A percentile compares a stretch with the other conserved stretches of the same genome.
These are phyloP conservation scores for Pachycephus smyrnensis DNA, from an alignment of 2,888 invertebrate species.

Conservation along the genomic window DNA sequence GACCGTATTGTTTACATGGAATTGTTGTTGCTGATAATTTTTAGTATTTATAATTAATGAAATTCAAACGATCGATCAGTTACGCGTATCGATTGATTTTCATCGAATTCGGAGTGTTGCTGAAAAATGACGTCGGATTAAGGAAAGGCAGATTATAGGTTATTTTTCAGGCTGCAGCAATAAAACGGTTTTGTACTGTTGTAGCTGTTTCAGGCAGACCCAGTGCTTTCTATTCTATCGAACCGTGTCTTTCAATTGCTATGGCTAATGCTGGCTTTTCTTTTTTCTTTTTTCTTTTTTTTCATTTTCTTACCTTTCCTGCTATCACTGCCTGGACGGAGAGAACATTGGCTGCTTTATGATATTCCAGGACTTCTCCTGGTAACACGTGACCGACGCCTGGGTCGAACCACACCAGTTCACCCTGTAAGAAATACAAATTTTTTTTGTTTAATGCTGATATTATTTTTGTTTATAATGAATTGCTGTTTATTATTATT, in stretches of 20 bases:
- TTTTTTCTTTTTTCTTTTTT: conserved; percentile 16
- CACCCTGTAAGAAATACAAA: conserved; percentile 70
- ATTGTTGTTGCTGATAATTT: background rate
- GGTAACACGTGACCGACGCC: conserved; percentile 91
- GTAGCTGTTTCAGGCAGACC: conserved; percentile 32
- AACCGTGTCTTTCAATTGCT: conserved; percentile 7
- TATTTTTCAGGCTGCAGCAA: conserved; percentile 46
- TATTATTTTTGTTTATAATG: background rate
- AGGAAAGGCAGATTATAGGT: conserved; percentile 64
- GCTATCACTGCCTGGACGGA: conserved; percentile 90
- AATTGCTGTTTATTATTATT: background rate
- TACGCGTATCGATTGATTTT: background rate
- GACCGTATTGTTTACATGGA: background rate
- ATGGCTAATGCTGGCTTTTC: background rate
- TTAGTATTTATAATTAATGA: background rate
- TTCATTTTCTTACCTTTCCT: conserved; percentile 76
- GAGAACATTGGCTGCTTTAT: conserved; percentile 89
- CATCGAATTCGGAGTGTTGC: background rate
- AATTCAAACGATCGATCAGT: background rate
- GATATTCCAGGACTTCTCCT: conserved; percentile 90
- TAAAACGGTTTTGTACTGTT: conserved; percentile 34
- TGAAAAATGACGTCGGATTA: conserved; percentile 46
- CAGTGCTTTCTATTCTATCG: conserved; percentile 33
- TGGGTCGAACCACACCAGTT: conserved; percentile 95
- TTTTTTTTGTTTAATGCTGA: background rate